phyloP scores from a whole-genome alignment of 2,888 invertebrate genomes.

The Acanthosepion pharaonis region DNA sequence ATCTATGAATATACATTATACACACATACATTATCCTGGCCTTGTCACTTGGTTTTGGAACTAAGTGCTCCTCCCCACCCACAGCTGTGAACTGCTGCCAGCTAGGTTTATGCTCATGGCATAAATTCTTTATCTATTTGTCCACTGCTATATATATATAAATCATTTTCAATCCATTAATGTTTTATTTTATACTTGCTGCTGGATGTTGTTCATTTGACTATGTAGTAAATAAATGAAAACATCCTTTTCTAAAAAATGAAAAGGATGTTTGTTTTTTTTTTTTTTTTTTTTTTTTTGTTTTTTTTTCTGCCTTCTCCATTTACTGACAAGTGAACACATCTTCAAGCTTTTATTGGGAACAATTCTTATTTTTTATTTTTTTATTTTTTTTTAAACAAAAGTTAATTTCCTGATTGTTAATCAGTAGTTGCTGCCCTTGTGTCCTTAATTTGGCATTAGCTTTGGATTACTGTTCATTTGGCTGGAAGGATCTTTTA shows the following conservation, averaged over 20 bases:
- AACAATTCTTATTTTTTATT: background rate
- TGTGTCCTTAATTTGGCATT: background rate
- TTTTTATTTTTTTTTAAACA: background rate
- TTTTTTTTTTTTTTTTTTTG: too few relatives aligned
- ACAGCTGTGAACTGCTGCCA: constrained; percentile 16
- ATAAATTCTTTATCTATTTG: background rate
- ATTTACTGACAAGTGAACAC: background rate
- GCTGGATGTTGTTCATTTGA: constrained; percentile 24
- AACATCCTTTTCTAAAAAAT: background rate
- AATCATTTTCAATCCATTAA: background rate
- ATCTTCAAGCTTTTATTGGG: background rate
- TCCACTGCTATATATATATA: background rate
- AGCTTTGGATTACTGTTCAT: background rate
- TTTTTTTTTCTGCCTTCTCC: background rate
- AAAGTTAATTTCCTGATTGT: background rate
- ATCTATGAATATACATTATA: background rate
- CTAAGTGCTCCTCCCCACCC: background rate
- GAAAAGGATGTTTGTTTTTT: background rate
- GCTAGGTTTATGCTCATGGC: too few relatives aligned
- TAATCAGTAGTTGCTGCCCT: background rate
- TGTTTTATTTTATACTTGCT: background rate
- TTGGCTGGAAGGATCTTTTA: background rate
- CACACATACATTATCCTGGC: constrained; percentile 7
- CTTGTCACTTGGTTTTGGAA: background rate
- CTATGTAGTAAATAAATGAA: background rate